Base-by-base conservation (phyloP, 2,888 invertebrate genomes). In the Pecten maximus region DNA sequence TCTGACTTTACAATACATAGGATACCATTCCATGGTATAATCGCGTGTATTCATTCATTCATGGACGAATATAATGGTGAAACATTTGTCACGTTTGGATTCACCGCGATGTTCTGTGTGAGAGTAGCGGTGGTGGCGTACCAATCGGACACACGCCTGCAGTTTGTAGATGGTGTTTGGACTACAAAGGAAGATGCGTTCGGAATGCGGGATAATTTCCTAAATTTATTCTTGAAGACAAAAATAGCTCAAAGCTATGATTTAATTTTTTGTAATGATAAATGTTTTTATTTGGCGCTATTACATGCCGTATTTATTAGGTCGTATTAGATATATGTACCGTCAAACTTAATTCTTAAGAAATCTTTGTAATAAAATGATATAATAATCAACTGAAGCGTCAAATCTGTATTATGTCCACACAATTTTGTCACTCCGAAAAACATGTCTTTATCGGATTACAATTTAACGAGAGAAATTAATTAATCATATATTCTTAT, bases 41-140 rank as follows among this genome's bases (percentile, higher is more conserved):
- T 35, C 10, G 28, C 12, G 3, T 28, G 74, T 16, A 35, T 74
- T 35, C 23, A 74, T 89, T 89, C 89, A 39, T 95, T 95, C 91
- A 35, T 86, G 2, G 94, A 95, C 89, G 86, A 88, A n/a, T 87
- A 94, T 15, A 89, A 92, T 87, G 92, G 91, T 12, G 86, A 90
- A 40, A 87, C 74, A 10, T 87, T 93, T 19, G 40, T 87, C 10
- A 94, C 94, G 19, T 94, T 92, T 92, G 95, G 95, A 3, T 50
- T 93, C 35, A 95, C 95, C 10, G 94, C 94, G 12, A 40, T 87
- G 12, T 88, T 93, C 48, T 92, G 92, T 48, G 88, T 93, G 54
- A 89, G 91, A 19, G 87, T 94, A 16, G 94, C 94, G 54, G 89
- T 93, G 12, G 92, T 91, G 35, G 54, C 90, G 10, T 91, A 40